Evolutionary conservation across 1,140 invertebrate genomes (phyloP), one percentile per base, ranked within the genome.

Genomic region (Brachionus calyciflorus): DNA sequence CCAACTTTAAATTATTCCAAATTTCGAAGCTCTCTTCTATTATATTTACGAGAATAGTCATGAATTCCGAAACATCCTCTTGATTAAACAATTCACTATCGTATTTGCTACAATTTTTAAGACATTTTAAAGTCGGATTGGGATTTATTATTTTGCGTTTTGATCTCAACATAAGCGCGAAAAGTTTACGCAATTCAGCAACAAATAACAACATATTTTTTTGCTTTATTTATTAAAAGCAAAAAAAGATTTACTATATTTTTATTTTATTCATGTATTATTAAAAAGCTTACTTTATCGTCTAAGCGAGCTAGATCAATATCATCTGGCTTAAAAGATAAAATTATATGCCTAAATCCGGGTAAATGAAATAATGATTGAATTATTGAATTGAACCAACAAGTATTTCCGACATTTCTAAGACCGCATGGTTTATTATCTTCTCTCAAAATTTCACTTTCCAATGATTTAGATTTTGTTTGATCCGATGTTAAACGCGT

Each of bases 361-460:
- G 69, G 77, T 63, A 78, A 79, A 55, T 44, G 77, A 65, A 77
- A 79, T 26, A 77, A 24, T 51, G 48, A 14, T 82, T 87, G 87
- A 77, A 87, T 87, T 17, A 87, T 85, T 78, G 86, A 85, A 80
- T 85, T 87, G 79, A 87, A 87, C 87, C 87, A 87, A 79, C 87
- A 87, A 1, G 86, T 87, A 73, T 87, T 87, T n/a, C 87, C 87
- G 21, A 87, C 85, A 81, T 87, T 87, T 80, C 86, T 86, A 24
- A 87, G 79, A 10, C 86, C 87, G 44, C 87, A 86, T 28, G 87
- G 86, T 81, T 84, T 85, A 7, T 81, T 80, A 5, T 82, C 81
- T 17, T 81, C 80, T 55, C 87, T 44, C 14, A 55, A 37, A 24
- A 49, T 10, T 14, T 28, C 40, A n/a, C 65, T 70, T 28, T 49